A percentile compares a stretch with the other conserved stretches of the same genome.
phyloP scores from a whole-genome alignment of 2,888 invertebrate species.

The Papilio demoleus region DNA sequence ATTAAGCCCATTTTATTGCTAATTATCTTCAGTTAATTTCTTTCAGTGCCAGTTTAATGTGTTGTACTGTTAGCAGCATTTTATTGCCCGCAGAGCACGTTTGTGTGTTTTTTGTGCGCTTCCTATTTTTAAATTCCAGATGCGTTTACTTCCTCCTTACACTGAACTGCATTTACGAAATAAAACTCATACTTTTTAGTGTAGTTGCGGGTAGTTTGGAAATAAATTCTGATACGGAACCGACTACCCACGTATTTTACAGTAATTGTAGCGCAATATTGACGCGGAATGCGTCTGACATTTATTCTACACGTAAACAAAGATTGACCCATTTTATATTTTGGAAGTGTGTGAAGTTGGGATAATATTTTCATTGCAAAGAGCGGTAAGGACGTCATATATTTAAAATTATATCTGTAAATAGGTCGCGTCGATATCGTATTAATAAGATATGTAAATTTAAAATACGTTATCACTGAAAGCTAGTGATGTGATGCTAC shows the following conservation, averaged over 20 bases:
- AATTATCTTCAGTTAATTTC: background rate
- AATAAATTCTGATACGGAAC: background rate
- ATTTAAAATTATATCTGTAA: constrained; percentile 24
- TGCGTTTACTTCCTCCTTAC: constrained; percentile 15
- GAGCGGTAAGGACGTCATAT: constrained; percentile 36
- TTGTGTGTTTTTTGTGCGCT: background rate
- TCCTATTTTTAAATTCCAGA: constrained; percentile 14
- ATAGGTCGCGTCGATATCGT: constrained; percentile 5
- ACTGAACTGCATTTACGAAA: background rate
- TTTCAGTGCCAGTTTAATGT: constrained; percentile 9
- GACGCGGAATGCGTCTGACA: background rate
- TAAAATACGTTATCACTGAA: background rate
- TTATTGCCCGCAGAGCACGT: background rate
- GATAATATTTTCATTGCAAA: constrained; percentile 33
- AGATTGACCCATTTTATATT: constrained; percentile 43
- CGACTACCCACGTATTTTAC: background rate
- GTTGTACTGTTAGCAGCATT: background rate
- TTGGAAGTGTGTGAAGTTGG: constrained; percentile 38
- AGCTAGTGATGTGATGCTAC: too few species aligned
- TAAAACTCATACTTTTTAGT: background rate
- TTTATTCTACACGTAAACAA: constrained; percentile 26
- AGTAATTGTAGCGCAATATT: background rate
- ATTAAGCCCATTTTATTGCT: constrained; percentile 2
- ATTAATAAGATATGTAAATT: background rate
- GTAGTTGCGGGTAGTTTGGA: background rate